A percentile compares a stretch with the other conserved stretches of the same genome.
phyloP scores from a whole-genome alignment of 1,140 invertebrate genomes.

The Subanguina moxae region DNA sequence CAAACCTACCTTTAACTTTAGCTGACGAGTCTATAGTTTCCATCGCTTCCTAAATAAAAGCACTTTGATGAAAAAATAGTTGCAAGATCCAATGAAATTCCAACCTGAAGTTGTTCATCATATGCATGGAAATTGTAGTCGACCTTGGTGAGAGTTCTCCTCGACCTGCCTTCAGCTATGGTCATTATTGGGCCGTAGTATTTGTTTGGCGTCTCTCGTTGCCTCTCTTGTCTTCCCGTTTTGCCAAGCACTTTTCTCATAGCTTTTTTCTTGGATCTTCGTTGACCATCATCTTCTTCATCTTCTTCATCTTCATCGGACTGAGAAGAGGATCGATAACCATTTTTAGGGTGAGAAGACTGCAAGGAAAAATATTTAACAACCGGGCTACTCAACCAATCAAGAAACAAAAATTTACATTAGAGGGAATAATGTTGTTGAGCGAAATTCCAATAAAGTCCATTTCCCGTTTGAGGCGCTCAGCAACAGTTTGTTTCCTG shows the following conservation, averaged over 20 bases:
- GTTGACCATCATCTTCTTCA: conserved; percentile 41
- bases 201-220: conserved; percentile 1
- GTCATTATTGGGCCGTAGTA: conserved; percentile 43
- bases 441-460: conserved; percentile 52
- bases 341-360: background rate
- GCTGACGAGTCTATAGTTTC: conserved; percentile 35
- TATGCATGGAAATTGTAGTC: conserved; percentile 55
- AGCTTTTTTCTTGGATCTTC: conserved; percentile 50
- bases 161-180: conserved; percentile 49
- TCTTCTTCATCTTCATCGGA: conserved; percentile 25
- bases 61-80: background rate
- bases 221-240: conserved; percentile 10
- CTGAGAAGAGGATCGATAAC: background rate
- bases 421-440: conserved; percentile 49
- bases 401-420: background rate
- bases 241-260: conserved; percentile 39
- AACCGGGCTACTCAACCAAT: no score
- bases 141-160: conserved; percentile 43
- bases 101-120: conserved; percentile 50
- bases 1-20: conserved; percentile 13
- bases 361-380: background rate
- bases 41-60: conserved; percentile 36
- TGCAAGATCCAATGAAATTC: background rate
- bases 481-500: conserved; percentile 48
- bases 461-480: conserved; percentile 51